Conservation (phyloP, 2,888 invertebrate species). For the Dynastes grantii region DNA sequence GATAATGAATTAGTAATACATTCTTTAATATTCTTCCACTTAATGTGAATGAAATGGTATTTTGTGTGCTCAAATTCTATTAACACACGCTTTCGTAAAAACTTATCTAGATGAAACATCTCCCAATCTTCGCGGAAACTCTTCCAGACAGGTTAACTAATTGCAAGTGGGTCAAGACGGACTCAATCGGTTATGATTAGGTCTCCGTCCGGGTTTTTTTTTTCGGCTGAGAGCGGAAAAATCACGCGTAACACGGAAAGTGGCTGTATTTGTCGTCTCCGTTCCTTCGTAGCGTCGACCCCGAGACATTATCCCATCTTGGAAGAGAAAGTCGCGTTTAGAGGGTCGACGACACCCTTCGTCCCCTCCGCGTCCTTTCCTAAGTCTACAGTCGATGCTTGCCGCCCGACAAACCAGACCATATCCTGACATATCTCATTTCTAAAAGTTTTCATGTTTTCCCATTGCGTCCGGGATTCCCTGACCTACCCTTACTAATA, state of each 20-base stretch:
- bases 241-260: constrained; percentile 28
- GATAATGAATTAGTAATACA: no score
- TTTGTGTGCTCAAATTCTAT: background rate
- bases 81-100: background rate
- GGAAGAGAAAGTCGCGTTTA: constrained; percentile 5
- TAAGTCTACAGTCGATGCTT: constrained; percentile 10
- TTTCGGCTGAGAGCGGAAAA: constrained; percentile 17
- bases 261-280: constrained; percentile 9
- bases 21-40: no score
- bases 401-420: constrained; percentile 39
- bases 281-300: constrained; percentile 1
- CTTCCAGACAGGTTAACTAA: constrained; percentile 41
- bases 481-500: constrained; percentile 64
- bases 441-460: constrained; percentile 63
- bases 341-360: constrained; percentile 35
- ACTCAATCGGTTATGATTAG: constrained; percentile 43
- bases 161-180: constrained; percentile 41
- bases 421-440: constrained; percentile 56
- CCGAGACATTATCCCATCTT: constrained; percentile 43
- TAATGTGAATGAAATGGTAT: no score
- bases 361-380: constrained; percentile 1
- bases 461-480: constrained; percentile 56
- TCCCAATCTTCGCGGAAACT: background rate
- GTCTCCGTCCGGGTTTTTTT: constrained; percentile 15
- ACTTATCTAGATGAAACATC: background rate